phyloP scores from a whole-genome alignment of 2,113 vertebrate genomes.

The Caloenas nicobarica region DNA sequence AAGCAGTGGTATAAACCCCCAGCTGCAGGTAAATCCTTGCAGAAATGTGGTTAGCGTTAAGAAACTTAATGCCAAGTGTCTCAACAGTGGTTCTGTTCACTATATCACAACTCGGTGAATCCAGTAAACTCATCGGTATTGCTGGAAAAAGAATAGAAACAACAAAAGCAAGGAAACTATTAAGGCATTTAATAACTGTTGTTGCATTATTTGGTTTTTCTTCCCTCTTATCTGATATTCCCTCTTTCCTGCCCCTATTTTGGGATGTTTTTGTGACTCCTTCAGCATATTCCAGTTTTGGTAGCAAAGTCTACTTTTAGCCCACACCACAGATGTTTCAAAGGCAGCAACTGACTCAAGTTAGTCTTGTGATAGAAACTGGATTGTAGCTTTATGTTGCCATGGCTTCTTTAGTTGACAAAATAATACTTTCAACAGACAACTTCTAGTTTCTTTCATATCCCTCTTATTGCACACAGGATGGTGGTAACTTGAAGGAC shows the following conservation, averaged over 20 bases:
- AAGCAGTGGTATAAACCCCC: background rate
- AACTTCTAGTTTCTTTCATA: background rate
- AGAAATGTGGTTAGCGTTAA: background rate
- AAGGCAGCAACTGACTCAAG: slow-evolving; percentile 50
- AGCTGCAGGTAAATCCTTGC: background rate
- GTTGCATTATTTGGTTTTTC: background rate
- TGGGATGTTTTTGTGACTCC: background rate
- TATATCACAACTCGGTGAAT: background rate
- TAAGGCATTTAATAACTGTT: background rate
- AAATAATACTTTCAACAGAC: background rate
- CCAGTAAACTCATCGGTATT: background rate
- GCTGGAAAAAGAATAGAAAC: background rate
- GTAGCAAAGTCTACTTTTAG: slow-evolving; percentile 44
- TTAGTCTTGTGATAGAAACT: slow-evolving; percentile 31
- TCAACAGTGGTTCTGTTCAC: background rate
- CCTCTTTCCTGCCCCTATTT: background rate
- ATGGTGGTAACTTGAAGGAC: background rate
- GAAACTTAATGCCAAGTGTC: accelerated
- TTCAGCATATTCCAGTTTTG: slow-evolving; percentile 20
- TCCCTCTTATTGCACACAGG: background rate
- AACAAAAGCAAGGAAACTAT: background rate
- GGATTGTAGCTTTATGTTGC: background rate
- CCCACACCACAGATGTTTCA: slow-evolving; percentile 24
- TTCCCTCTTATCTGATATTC: background rate
- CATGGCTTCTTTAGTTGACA: slow-evolving; percentile 34